Percentiles rank a stretch among this genome's conserved stretches.
phyloP scores from a whole-genome alignment of 2,797 vertebrate species.

The Enteromius fasciolatus region DNA sequence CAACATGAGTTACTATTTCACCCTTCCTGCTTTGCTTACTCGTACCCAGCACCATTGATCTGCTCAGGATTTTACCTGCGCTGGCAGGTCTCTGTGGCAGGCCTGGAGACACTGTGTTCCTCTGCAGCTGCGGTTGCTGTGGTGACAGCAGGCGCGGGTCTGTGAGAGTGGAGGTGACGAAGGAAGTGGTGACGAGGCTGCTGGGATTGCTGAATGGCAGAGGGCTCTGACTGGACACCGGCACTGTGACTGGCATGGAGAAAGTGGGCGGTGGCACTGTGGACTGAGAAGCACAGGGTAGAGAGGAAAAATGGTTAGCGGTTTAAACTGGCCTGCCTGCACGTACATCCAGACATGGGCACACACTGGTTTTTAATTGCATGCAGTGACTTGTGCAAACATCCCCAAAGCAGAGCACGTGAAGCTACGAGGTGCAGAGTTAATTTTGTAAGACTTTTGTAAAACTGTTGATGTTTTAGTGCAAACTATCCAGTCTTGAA shows the following conservation, averaged over 20 bases:
- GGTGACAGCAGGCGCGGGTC: slow-evolving; percentile 95
- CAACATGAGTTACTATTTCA: slow-evolving; percentile 7
- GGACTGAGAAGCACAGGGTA: slow-evolving; percentile 78
- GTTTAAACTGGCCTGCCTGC: slow-evolving; percentile 12
- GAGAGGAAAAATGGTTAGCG: slow-evolving; percentile 54
- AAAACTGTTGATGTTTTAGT: background rate
- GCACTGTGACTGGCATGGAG: slow-evolving; percentile 96
- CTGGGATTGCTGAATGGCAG: slow-evolving; percentile 93
- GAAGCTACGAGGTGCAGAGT: slow-evolving; percentile 65
- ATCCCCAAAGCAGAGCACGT: slow-evolving; percentile 63
- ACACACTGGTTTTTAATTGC: slow-evolving; percentile 59
- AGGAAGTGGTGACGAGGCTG: slow-evolving; percentile 90
- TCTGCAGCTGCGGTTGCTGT: slow-evolving; percentile 89
- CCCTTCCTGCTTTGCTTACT: slow-evolving; percentile 11
- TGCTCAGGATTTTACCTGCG: slow-evolving; percentile 77
- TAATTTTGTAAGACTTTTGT: slow-evolving; percentile 34
- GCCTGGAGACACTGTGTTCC: slow-evolving; percentile 91
- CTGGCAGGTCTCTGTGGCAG: slow-evolving; percentile 95
- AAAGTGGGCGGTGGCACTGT: slow-evolving; percentile 92
- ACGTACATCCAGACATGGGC: slow-evolving; percentile 15
- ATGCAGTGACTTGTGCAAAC: slow-evolving; percentile 73
- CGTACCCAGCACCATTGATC: background rate
- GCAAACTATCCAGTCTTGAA: slow-evolving; percentile 1
- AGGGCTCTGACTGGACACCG: slow-evolving; percentile 91
- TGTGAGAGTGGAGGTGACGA: slow-evolving; percentile 90